Percentiles rank a stretch among this genome's conserved stretches.
Evolutionary conservation across 2,113 vertebrate genomes (phyloP).

Genomic region (Reinhardtius hippoglossoides): DNA sequence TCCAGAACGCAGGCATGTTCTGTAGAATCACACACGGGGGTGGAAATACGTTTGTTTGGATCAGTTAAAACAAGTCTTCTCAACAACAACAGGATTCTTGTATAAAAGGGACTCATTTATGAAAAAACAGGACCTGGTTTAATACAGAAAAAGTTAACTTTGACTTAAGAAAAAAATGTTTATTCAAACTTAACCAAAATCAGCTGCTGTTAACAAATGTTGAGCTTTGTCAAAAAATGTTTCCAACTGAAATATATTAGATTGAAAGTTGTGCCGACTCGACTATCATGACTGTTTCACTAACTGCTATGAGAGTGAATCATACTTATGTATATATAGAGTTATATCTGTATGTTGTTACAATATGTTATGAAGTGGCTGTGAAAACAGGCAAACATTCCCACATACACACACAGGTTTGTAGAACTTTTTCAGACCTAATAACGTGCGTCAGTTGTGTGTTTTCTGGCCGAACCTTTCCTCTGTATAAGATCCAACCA

Average conservation of each 20-base stretch:
- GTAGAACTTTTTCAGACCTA: neutral
- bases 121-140: too few species aligned
- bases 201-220: neutral
- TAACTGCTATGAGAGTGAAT: neutral
- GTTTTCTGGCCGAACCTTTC: neutral
- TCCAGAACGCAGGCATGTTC: too few species aligned
- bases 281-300: too few species aligned
- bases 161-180: too few species aligned
- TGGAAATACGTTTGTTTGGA: too few species aligned
- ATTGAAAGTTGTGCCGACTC: neutral
- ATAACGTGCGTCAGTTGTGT: neutral
- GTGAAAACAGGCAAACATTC: neutral
- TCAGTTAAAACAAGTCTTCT: too few species aligned
- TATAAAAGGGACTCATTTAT: too few species aligned
- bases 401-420: neutral
- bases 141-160: too few species aligned
- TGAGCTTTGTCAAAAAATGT: too few species aligned
- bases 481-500: neutral
- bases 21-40: too few species aligned
- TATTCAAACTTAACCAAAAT: neutral
- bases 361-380: neutral
- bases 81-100: too few species aligned
- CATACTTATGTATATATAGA: neutral
- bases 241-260: neutral
- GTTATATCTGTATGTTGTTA: neutral